A percentile compares a stretch with the other conserved stretches of the same genome.
Evolutionary conservation across 1,140 invertebrate genomes (phyloP).

Genomic region (Drosophila jambulina): DNA sequence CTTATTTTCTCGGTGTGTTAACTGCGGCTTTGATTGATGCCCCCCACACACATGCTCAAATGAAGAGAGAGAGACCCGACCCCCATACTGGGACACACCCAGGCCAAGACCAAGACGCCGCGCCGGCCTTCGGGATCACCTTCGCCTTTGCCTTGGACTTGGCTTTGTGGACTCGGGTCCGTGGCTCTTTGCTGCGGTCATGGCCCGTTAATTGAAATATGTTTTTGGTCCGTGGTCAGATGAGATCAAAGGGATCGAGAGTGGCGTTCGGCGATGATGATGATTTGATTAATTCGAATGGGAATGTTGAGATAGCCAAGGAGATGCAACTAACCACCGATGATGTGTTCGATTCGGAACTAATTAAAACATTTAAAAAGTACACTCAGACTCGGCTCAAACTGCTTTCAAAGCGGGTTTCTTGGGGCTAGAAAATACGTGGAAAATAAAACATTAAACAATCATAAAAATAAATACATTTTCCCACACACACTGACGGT

Average conservation of each 20-base stretch:
- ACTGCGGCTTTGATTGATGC: conserved; percentile 79
- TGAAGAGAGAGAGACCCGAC: conserved; percentile 3
- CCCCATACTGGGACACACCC: conserved; percentile 45
- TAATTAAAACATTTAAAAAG: conserved; percentile 56
- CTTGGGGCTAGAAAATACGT: conserved; percentile 53
- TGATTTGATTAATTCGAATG: conserved; percentile 80
- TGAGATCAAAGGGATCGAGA: conserved; percentile 67
- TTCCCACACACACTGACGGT: conserved; percentile 58
- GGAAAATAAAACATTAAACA: conserved; percentile 81
- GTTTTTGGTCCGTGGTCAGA: conserved; percentile 51
- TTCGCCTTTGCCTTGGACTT: conserved; percentile 38
- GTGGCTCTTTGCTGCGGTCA: conserved; percentile 54
- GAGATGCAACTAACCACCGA: conserved; percentile 19
- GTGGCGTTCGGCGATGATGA: conserved; percentile 66
- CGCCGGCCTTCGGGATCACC: conserved; percentile 55
- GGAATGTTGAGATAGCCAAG: conserved; percentile 9
- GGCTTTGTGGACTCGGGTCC: conserved; percentile 4
- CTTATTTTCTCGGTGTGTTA: conserved; percentile 19
- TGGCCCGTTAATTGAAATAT: conserved; percentile 81
- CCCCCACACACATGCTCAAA: conserved; percentile 51
- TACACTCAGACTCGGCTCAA: conserved; percentile 1
- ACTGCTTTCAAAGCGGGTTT: conserved; percentile 1
- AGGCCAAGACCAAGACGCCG: conserved; percentile 33
- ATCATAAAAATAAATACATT: conserved; percentile 75
- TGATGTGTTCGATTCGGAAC: conserved; percentile 39